Percentiles rank a stretch among this genome's conserved stretches.
Evolutionary conservation across 2,888 invertebrate genomes (phyloP).

Genomic region (Seira sanloemensis): DNA sequence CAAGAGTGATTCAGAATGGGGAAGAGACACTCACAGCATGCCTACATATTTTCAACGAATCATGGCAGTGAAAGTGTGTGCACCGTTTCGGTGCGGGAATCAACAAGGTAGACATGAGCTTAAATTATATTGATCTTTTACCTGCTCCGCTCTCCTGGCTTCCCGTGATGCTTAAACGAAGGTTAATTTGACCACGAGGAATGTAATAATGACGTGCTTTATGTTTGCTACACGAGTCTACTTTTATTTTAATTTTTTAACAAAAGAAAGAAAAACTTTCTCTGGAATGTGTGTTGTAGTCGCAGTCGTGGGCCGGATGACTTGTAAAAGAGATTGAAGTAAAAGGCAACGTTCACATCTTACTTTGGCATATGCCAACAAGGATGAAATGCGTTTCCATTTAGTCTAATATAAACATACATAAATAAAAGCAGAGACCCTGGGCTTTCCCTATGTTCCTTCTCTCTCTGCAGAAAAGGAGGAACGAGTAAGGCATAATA

Average conservation of each 20-base stretch:
- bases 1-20: too few relatives aligned
- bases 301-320: background rate
- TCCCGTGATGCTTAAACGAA: background rate
- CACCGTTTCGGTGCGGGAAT: background rate
- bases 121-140: background rate
- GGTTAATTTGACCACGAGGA: constrained; percentile 39
- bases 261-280: background rate
- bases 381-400: background rate
- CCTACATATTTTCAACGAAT: background rate
- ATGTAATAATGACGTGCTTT: constrained; percentile 32
- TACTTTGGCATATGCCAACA: background rate
- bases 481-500: background rate
- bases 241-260: background rate
- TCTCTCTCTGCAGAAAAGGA: background rate
- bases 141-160: background rate
- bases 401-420: background rate
- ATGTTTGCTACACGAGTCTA: background rate
- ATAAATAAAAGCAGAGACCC: background rate
- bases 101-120: background rate
- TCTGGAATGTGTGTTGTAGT: background rate
- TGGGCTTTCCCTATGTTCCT: background rate
- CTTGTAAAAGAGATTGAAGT: background rate
- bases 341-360: background rate
- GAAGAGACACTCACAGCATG: too few relatives aligned
- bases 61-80: too few relatives aligned